Evolutionary conservation across 64 coral and sea anemone species (phyloP).

Genomic region (Exaiptasia diaphana): DNA sequence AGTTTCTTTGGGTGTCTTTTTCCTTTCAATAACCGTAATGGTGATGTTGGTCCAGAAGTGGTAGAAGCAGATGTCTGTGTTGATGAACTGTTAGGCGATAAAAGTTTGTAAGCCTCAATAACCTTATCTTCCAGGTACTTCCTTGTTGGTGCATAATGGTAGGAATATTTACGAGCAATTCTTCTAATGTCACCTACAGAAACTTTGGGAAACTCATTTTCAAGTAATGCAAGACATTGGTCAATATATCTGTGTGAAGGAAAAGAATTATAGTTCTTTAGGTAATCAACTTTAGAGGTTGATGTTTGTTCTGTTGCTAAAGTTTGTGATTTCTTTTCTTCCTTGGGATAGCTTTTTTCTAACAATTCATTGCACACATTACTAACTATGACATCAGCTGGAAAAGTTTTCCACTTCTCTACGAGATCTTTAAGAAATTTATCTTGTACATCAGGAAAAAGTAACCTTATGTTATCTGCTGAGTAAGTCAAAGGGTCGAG

Average conservation of each 20-base stretch:
- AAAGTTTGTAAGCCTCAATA: constrained; percentile 1
- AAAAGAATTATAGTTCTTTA: constrained; percentile 56
- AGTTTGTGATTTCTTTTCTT: neutral
- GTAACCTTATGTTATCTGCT: neutral
- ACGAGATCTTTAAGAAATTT: constrained; percentile 45
- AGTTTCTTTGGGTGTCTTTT: neutral
- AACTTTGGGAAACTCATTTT: constrained; percentile 65
- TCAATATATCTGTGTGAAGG: neutral
- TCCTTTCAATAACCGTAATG: constrained; percentile 17
- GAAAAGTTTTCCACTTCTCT: constrained; percentile 28
- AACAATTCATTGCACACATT: constrained; percentile 59
- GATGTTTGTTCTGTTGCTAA: neutral
- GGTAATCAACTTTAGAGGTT: constrained; percentile 33
- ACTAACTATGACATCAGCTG: neutral
- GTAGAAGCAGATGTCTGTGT: neutral
- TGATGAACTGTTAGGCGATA: neutral
- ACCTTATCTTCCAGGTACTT: constrained; percentile 72
- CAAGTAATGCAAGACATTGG: constrained; percentile 50
- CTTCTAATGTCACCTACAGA: constrained; percentile 43
- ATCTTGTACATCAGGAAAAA: constrained; percentile 72
- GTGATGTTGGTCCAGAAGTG: neutral
- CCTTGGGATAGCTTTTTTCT: constrained; percentile 64
- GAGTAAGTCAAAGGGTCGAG: neutral
- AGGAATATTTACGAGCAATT: constrained; percentile 28
- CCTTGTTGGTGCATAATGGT: constrained; percentile 77